phyloP scores from a whole-genome alignment of 2,888 invertebrate species.

The Trachelus tabidus region DNA sequence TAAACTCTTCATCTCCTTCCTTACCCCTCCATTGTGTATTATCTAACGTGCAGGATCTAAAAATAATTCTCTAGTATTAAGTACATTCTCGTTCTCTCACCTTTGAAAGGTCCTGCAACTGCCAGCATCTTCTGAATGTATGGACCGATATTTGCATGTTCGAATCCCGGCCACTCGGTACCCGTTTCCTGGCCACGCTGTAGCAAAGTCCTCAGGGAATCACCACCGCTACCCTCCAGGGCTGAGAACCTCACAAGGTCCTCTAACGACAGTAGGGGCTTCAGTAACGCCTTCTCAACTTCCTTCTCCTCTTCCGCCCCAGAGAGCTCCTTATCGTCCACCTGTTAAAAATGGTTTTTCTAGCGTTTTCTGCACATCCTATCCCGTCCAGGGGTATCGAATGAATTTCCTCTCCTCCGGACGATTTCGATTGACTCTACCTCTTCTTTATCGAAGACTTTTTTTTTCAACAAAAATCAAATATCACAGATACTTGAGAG shows the following conservation, averaged over 20 bases:
- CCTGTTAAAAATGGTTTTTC: conserved; percentile 57
- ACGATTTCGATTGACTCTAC: neutral
- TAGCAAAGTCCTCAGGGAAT: conserved; percentile 68
- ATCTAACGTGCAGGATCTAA: neutral
- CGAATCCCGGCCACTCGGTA: conserved; percentile 67
- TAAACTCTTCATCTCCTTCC: conserved; percentile 10
- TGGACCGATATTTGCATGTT: conserved; percentile 68
- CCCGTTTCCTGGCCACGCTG: conserved; percentile 67
- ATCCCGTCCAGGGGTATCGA: neutral
- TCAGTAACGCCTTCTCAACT: conserved; percentile 71
- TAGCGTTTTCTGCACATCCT: conserved; percentile 35
- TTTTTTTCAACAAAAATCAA: neutral
- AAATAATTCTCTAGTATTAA: neutral
- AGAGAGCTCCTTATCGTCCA: conserved; percentile 71
- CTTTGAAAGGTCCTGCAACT: conserved; percentile 61
- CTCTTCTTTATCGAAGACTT: neutral
- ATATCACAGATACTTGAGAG: neutral
- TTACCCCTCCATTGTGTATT: neutral
- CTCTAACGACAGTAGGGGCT: conserved; percentile 71
- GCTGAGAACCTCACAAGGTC: conserved; percentile 72
- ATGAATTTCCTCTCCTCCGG: neutral
- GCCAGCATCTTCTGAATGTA: conserved; percentile 70
- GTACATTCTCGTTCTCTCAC: conserved; percentile 30
- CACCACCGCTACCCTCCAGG: conserved; percentile 66
- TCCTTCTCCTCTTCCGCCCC: conserved; percentile 73